These are phyloP conservation scores for Lerista edwardsae DNA, from an alignment of 2,797 vertebrate species.

Conservation along the genomic window DNA sequence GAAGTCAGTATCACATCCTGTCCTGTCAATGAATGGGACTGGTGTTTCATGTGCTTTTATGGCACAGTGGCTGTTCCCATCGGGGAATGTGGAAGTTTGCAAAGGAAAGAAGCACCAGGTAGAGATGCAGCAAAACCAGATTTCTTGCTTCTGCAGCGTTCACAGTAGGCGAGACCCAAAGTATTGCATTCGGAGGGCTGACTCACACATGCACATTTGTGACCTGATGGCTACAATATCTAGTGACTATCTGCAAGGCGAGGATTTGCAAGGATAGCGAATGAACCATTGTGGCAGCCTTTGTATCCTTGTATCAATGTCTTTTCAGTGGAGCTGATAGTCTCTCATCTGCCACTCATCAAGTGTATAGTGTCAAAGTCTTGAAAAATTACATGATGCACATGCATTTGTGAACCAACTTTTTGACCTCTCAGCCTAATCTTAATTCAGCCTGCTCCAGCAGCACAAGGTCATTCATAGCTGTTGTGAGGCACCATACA, in stretches of 20 bases:
- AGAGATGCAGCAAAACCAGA: background rate
- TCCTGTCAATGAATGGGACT: fast-evolving
- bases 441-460: too few species aligned
- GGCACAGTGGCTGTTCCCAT: background rate
- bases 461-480: too few species aligned
- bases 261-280: too few species aligned
- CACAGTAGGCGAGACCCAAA: background rate
- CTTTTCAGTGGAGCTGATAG: background rate
- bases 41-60: constrained; percentile 12
- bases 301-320: background rate
- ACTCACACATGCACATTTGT: background rate
- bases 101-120: background rate
- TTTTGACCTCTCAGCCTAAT: background rate
- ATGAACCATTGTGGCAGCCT: background rate
- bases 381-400: background rate
- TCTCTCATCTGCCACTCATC: background rate
- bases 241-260: background rate
- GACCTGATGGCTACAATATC: background rate
- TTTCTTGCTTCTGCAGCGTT: background rate
- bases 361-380: background rate
- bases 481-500: too few species aligned
- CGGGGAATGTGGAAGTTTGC: too few species aligned
- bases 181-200: background rate
- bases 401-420: background rate
- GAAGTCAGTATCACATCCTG: background rate